Conservation (phyloP, 2,113 vertebrate species). For the Seriola quinqueradiata region DNA sequence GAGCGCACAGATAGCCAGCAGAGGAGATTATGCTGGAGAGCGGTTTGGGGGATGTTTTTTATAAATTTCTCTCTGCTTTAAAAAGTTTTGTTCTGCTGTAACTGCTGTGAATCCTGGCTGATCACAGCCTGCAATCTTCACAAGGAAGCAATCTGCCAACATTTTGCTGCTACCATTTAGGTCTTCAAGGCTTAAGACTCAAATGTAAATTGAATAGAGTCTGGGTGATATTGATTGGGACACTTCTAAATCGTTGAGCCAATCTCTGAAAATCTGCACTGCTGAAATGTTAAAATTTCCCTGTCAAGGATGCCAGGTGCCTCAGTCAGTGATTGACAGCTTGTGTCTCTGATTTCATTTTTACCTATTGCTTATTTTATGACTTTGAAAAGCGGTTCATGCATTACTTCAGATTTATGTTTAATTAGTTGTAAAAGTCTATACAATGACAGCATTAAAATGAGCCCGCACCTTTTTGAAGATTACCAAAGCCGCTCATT, state of each 20-base stretch:
- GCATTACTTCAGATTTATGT: conserved; percentile 15
- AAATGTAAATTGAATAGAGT: background rate
- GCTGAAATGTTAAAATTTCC: conserved; percentile 19
- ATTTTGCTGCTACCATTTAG: background rate
- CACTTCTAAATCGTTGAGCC: background rate
- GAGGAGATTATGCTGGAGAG: background rate
- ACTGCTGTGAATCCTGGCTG: background rate
- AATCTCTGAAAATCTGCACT: conserved; percentile 5
- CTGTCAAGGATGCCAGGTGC: background rate
- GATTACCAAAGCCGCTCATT: conserved; percentile 39
- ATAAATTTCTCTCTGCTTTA: background rate
- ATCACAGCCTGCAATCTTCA: conserved; percentile 10
- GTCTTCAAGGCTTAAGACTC: background rate
- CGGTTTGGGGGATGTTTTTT: background rate
- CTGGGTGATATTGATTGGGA: conserved; percentile 21
- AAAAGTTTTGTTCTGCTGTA: background rate
- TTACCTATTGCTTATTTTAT: background rate
- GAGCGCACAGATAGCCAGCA: background rate
- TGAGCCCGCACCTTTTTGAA: background rate
- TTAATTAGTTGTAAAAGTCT: conserved; percentile 27
- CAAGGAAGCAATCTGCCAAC: background rate
- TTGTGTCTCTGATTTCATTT: background rate
- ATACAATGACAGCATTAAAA: background rate
- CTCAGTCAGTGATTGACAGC: conserved; percentile 7
- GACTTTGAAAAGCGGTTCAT: conserved; percentile 2